These are phyloP conservation scores for Zaprionus taronus DNA, from an alignment of 1,140 invertebrate species.

Conservation along the genomic window DNA sequence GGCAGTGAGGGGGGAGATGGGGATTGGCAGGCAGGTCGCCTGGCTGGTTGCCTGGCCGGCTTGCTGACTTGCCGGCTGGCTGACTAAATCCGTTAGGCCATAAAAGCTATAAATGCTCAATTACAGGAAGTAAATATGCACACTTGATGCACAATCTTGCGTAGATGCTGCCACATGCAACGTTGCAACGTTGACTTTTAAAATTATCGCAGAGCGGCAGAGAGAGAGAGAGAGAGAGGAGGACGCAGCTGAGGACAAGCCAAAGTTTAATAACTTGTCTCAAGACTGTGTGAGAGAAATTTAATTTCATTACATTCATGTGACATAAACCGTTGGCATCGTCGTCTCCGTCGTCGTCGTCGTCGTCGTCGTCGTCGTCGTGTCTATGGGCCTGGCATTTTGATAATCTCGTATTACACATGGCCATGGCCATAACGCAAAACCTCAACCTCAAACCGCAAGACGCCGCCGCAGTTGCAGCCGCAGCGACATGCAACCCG, in stretches of 20 bases:
- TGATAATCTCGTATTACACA: constrained; percentile 83
- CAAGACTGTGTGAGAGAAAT: constrained; percentile 59
- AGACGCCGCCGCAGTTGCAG: constrained; percentile 41
- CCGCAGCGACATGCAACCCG: constrained; percentile 48
- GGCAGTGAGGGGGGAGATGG: background rate
- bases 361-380: background rate
- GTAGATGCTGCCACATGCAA: constrained; percentile 49
- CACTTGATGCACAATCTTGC: constrained; percentile 81
- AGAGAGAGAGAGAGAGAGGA: constrained; percentile 9
- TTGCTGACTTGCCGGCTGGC: constrained; percentile 15
- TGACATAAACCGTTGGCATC: constrained; percentile 76
- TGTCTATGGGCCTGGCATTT: constrained; percentile 70
- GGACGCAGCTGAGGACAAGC: constrained; percentile 35
- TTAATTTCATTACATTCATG: constrained; percentile 82
- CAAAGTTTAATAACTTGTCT: constrained; percentile 58
- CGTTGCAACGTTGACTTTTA: constrained; percentile 73
- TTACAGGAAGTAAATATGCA: constrained; percentile 83
- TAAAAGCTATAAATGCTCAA: constrained; percentile 83
- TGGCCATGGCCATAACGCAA: constrained; percentile 69
- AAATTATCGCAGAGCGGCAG: constrained; percentile 66
- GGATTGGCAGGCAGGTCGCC: background rate
- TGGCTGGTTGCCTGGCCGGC: background rate
- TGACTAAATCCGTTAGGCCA: constrained; percentile 77
- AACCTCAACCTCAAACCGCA: constrained; percentile 72
- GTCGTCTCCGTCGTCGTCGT: background rate